Base-by-base conservation (phyloP, 1,140 invertebrate species). In the Zaprionus kolodkinae region DNA sequence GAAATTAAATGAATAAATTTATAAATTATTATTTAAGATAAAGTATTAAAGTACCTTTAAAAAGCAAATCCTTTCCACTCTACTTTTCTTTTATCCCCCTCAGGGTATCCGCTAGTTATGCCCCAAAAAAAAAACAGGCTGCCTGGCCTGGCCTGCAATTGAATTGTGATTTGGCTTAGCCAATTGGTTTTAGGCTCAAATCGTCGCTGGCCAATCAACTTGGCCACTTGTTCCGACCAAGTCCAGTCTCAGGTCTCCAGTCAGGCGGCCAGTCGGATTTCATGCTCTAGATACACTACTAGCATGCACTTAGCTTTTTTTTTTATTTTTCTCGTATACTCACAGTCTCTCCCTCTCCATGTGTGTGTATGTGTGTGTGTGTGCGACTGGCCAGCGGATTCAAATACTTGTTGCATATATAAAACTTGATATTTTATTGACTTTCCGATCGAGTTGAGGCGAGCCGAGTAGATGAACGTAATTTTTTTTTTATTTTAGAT, bases 391-490 rank as follows among this genome's bases (percentile, higher is more conserved):
- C 74, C 70, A 75, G 72, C 78, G 62, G 52, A 48, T 71, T 64
- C 55, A 67, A 77, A 59, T 50, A 69, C 56, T 63, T 54, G 64
- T 52, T 62, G 68, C 11, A 71, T 59, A 70, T 60, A 21, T 21
- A 82, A 86, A 86, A 86, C 83, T 88, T 72, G 84, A 86, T 86
- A 84, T 84, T 82, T 86, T 86, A 86, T 86, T 79, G 83, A 86
- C 82, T 86, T 86, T 86, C 83, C 45, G 74, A 72, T 60, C 36
- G 55, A 71, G 54, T 75, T 45, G 67, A 75, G 45, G 48, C 25
- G 67, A 75, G 45, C 48, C 25, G 55, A 63, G 40, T 63, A 69
- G 40, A 43, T 43, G 21, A 21, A 21, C 21, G 17, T 36, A 15
- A 15, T 52, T 52, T 67, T 45, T 52, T 43, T 63, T 33, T 70